Evolutionary conservation across 1,140 invertebrate genomes (phyloP), one percentile per base, ranked within the genome.

Genomic region (Pinna nobilis): DNA sequence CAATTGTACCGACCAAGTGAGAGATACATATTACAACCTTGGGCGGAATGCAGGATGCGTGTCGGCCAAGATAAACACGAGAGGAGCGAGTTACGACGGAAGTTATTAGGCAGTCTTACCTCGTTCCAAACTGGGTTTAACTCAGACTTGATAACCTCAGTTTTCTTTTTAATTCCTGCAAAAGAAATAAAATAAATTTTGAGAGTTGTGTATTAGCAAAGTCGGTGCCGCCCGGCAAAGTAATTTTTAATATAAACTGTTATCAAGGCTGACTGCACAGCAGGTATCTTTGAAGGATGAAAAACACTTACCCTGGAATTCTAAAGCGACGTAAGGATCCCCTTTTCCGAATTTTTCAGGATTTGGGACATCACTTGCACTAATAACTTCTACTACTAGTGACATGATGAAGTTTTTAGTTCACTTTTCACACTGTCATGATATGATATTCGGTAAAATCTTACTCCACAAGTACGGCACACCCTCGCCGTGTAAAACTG

Each of bases 131-230:
- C 67, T 53, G 87, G 87, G 71, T 87, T 84, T 32, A 84, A 47
- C 50, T 86, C 80, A 18, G 78, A 80, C 59, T 87, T 86, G 20
- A 75, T 77, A 18, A 84, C 82, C 69, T 82, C 68, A 5, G 86
- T 88, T 66, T 88, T 85, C 69, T 88, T 86, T 63, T 83, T 84
- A 51, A 80, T 69, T 65, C 88, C 89, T 88, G 80, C 53, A 77
- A 82, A 75, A 63, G 30, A 32, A 4, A 33, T 33, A 3, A 35
- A 30, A 59, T 59, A 20, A 20, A n/a, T 25, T 25, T 59, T 35
- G 37, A n/a, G 7, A 35, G n/a, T 15, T 59, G 30, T 9, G 37
- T 20, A 59, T 35, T 28, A 33, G 20, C 32, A 25, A 59, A 59
- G 33, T 35, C n/a, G n/a, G n/a, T n/a, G n/a, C n/a, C n/a, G n/a